Percentiles rank a stretch among this genome's conserved stretches.
phyloP scores from a whole-genome alignment of 2,797 vertebrate genomes.

The Taeniopygia guttata region DNA sequence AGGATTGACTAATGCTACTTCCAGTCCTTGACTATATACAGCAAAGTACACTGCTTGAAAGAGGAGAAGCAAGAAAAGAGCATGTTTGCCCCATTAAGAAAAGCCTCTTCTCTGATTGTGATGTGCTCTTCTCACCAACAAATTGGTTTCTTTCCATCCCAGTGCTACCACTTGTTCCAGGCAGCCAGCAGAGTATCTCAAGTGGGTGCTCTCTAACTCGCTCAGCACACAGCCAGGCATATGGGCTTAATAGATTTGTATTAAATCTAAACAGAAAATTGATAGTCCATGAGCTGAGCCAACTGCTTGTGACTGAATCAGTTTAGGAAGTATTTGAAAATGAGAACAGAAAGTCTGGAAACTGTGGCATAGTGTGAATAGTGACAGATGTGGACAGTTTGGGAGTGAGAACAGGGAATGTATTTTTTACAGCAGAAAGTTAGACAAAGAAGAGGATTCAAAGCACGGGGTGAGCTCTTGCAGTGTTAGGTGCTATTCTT shows the following conservation, averaged over 20 bases:
- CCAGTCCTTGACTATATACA: background rate
- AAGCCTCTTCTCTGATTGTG: background rate
- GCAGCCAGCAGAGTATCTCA: background rate
- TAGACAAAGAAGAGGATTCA: background rate
- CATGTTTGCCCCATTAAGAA: background rate
- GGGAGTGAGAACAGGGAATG: background rate
- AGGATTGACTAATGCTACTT: background rate
- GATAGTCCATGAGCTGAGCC: background rate
- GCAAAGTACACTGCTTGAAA: background rate
- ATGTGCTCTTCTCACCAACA: background rate
- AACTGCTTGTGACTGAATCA: background rate
- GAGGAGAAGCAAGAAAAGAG: background rate
- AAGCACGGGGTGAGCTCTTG: background rate
- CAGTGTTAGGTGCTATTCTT: background rate
- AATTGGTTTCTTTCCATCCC: background rate
- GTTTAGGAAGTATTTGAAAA: background rate
- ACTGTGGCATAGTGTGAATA: fast-evolving
- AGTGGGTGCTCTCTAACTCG: background rate
- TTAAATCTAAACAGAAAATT: background rate
- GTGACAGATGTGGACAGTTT: background rate
- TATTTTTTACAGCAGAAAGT: background rate
- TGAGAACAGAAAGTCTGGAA: background rate
- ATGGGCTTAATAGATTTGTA: background rate
- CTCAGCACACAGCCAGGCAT: background rate
- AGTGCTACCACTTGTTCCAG: background rate